phyloP scores from a whole-genome alignment of 2,888 invertebrate species.

The Argynnis bischoffii region DNA sequence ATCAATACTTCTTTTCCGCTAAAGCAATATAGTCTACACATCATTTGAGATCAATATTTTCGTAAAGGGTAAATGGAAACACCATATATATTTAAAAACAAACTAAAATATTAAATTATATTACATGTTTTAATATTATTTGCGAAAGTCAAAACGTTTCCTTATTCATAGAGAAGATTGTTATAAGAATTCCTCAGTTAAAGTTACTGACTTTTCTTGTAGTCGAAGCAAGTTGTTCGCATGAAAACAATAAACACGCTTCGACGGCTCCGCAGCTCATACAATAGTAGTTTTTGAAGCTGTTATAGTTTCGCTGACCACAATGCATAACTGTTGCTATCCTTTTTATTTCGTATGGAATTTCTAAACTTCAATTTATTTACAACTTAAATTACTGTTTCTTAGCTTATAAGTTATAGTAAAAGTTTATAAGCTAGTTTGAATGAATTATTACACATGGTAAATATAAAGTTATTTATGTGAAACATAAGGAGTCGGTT shows the following conservation, averaged over 20 bases:
- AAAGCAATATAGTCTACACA: conserved; percentile 1
- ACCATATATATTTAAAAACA: too few species aligned
- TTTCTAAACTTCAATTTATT: conserved; percentile 3
- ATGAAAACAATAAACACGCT: conserved; percentile 32
- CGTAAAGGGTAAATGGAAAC: neutral
- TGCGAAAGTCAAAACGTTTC: neutral
- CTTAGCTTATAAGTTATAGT: too few species aligned
- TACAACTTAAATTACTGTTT: neutral
- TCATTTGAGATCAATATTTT: neutral
- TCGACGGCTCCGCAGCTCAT: conserved; percentile 23
- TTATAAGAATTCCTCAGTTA: conserved; percentile 8
- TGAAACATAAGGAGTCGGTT: too few species aligned
- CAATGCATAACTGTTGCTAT: conserved; percentile 16
- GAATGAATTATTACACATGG: too few species aligned
- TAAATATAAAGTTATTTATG: too few species aligned
- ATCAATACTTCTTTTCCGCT: neutral
- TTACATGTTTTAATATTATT: neutral
- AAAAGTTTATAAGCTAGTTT: too few species aligned
- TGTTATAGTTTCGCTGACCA: conserved; percentile 21
- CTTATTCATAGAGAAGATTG: neutral
- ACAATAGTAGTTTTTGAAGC: conserved; percentile 26
- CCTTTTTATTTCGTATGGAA: conserved; percentile 7
- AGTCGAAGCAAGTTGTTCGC: conserved; percentile 24
- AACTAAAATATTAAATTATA: too few species aligned
- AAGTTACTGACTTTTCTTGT: conserved; percentile 23